Base-by-base conservation (phyloP, 2,888 invertebrate species). In the Agonopterix subpropinquella region DNA sequence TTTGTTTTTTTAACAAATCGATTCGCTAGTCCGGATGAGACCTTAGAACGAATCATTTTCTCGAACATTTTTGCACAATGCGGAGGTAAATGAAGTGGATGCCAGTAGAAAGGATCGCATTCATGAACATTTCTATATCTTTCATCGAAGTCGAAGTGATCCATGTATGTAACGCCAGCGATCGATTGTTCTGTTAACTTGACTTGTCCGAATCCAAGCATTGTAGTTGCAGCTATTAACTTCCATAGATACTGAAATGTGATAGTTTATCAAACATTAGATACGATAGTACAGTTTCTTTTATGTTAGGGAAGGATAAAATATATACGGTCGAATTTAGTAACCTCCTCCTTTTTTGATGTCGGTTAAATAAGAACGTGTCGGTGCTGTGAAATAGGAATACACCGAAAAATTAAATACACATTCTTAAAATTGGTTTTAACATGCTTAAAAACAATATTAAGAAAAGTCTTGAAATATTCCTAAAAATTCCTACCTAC, bases 101-200 rank as follows among this genome's bases (percentile, higher is more conserved):
- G 78, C 79, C 80, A 86, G 56, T 82, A 71, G 41, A 80, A 63
- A 1, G 86, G 85, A 52, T 86, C 76, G 51, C 86, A 86, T 61
- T 84, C 81, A 46, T 78, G 61, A 5, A 71, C 58, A 41, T 83
- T 61, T 50, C 68, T 65, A 53, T 80, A 84, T 49, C 80, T 65
- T 39, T 76, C 62, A 50, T 78, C 77, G 41, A 85, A 81, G 54
- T 81, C 76, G 43, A 80, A 79, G 47, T 82, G 37, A 18, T 86
- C 86, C 70, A 62, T 77, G 55, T 84, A 86, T 0, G 87, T 82
- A 13, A 85, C 65, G 4, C 87, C 87, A 0, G 74, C 59, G 11
- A 87, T 83, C 0, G 86, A 82, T 28, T 70, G 65, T 4, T 59
- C 4, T 8, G 42, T 11, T 13, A 13, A 11, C 8, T 13, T 13